Evolutionary conservation across 2,113 vertebrate genomes (phyloP).

Genomic region (Cariama cristata): DNA sequence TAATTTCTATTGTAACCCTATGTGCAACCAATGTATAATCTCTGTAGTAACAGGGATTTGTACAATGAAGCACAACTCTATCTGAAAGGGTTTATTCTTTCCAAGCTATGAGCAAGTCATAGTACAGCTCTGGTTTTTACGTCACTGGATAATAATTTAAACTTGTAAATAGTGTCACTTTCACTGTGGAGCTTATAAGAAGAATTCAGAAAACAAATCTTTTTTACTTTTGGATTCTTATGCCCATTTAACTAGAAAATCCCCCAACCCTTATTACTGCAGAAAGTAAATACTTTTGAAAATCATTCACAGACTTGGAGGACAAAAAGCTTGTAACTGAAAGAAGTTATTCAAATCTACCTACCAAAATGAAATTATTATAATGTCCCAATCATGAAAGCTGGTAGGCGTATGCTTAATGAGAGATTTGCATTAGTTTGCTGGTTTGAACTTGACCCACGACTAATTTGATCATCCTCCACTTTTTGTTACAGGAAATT

Average conservation of each 20-base stretch:
- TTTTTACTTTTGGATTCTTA: not conserved
- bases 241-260: not conserved
- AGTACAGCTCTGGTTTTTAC: not conserved
- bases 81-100: not conserved
- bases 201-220: not conserved
- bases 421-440: not conserved
- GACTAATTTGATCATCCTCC: not conserved
- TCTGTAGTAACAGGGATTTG: not conserved
- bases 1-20: not conserved
- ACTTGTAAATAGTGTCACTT: not conserved
- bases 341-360: not conserved
- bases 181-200: not conserved
- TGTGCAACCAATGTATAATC: not conserved
- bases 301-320: not conserved
- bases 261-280: rapidly evolving
- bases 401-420: not conserved
- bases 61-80: not conserved
- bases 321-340: not conserved
- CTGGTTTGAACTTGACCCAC: not conserved
- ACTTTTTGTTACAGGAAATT: not conserved
- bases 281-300: not conserved
- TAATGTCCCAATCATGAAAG: not conserved
- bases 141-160: not conserved
- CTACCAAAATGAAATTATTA: not conserved
- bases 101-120: not conserved